phyloP scores from a whole-genome alignment of 2,888 invertebrate genomes.

The Epinotia ramella region DNA sequence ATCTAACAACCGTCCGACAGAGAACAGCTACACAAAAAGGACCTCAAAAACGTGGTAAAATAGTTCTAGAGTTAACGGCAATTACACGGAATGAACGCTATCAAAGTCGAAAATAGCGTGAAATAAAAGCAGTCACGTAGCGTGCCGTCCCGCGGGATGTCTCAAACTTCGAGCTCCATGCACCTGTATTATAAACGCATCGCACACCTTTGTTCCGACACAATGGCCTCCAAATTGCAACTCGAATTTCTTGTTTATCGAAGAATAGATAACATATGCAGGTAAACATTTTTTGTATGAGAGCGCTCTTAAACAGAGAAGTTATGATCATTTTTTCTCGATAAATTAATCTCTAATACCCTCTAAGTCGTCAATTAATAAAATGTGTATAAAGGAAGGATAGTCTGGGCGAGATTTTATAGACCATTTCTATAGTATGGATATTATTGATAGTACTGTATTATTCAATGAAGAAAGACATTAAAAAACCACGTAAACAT shows the following conservation, averaged over 20 bases:
- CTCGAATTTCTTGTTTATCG: conserved; percentile 76
- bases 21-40: conserved; percentile 64
- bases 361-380: conserved; percentile 20
- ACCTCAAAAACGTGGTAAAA: conserved; percentile 73
- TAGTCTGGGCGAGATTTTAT: conserved; percentile 15
- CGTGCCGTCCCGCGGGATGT: conserved; percentile 57
- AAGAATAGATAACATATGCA: conserved; percentile 65
- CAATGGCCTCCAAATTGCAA: conserved; percentile 83
- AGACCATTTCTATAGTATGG: conserved; percentile 5
- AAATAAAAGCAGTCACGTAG: conserved; percentile 80
- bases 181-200: conserved; percentile 83
- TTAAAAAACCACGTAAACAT: too few relatives aligned
- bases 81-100: conserved; percentile 79
- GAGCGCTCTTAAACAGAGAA: conserved; percentile 55
- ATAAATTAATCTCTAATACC: conserved; percentile 43
- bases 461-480: background rate
- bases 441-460: background rate
- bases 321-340: conserved; percentile 54
- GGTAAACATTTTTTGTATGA: conserved; percentile 67
- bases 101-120: conserved; percentile 75
- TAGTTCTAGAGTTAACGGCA: conserved; percentile 77
- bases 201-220: conserved; percentile 78
- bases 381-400: conserved; percentile 15
- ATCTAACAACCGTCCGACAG: conserved; percentile 70
- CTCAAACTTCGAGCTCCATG: conserved; percentile 74